Evolutionary conservation across 2,888 invertebrate species (phyloP).

Genomic region (Scaptomyza caliginosa): DNA sequence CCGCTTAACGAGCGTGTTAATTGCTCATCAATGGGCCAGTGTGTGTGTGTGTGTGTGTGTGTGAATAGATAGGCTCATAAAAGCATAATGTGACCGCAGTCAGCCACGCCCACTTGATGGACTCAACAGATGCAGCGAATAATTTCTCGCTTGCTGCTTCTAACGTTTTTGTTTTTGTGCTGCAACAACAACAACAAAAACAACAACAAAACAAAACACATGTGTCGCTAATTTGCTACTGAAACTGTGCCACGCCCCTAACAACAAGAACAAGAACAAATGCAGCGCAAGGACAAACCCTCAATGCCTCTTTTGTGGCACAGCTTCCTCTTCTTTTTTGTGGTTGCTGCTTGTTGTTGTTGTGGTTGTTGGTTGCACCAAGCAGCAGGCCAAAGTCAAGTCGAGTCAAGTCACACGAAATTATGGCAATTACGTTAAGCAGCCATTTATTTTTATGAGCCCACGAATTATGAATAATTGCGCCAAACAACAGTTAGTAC

Average conservation of each 20-base stretch:
- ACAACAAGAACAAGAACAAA: not conserved
- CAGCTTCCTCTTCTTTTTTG: conserved; percentile 2
- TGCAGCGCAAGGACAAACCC: conserved; percentile 42
- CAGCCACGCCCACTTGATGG: conserved; percentile 65
- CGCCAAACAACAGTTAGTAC: conserved; percentile 38
- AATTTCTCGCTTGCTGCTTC: conserved; percentile 23
- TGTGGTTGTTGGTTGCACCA: conserved; percentile 4
- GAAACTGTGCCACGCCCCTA: conserved; percentile 56
- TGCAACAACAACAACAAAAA: conserved; percentile 17
- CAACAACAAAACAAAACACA: conserved; percentile 49
- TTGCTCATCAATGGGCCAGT: conserved; percentile 58
- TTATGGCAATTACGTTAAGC: conserved; percentile 78
- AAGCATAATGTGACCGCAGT: conserved; percentile 46
- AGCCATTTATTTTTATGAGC: conserved; percentile 78
- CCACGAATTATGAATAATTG: conserved; percentile 77
- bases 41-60: no score
- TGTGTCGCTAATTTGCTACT: conserved; percentile 66
- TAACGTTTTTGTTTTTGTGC: not conserved
- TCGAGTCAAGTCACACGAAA: conserved; percentile 74
- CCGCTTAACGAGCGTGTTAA: conserved; percentile 67
- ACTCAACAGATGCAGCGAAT: conserved; percentile 70
- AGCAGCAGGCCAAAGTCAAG: conserved; percentile 52
- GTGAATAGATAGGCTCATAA: conserved; percentile 59
- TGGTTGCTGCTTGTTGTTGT: not conserved
- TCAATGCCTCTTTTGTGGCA: not conserved